Percentiles rank a stretch among this genome's conserved stretches.
Conservation (phyloP, 2,888 invertebrate species). For the Agriotes lineatus region DNA sequence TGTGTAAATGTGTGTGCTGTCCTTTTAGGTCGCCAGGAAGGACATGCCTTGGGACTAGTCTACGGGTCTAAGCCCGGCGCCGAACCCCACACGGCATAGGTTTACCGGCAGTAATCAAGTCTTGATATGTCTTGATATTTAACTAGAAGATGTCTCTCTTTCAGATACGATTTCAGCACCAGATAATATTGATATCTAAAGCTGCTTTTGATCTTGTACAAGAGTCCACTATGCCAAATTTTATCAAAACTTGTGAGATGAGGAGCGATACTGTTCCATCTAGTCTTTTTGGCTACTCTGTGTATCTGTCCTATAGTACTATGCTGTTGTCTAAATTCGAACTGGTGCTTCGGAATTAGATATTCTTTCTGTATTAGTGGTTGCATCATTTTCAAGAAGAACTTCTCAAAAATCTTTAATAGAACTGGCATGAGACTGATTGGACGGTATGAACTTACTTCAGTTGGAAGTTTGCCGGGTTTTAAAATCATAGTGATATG, state of each 20-base stretch:
- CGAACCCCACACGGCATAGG: no score
- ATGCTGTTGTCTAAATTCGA: no score
- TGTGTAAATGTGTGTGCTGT: no score
- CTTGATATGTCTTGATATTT: slow-evolving; percentile 7
- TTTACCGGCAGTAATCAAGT: no score
- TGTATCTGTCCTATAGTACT: slow-evolving; percentile 1
- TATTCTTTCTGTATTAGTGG: background rate
- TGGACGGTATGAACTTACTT: background rate
- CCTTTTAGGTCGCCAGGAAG: no score
- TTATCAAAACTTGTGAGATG: no score
- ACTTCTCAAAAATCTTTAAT: background rate
- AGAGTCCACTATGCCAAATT: background rate
- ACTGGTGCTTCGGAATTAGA: background rate
- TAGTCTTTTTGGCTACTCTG: slow-evolving; percentile 2
- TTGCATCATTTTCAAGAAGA: background rate
- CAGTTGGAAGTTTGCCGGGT: background rate
- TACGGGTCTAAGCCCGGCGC: no score
- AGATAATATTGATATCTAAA: background rate
- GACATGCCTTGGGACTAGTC: no score
- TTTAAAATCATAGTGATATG: background rate
- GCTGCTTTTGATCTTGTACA: background rate
- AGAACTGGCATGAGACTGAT: background rate
- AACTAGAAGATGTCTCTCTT: background rate
- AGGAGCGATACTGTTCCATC: no score
- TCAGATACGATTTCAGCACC: background rate